Evolutionary conservation across 1,140 invertebrate species (phyloP), one percentile per base, ranked within the genome.

Genomic region (Heliconius himera): DNA sequence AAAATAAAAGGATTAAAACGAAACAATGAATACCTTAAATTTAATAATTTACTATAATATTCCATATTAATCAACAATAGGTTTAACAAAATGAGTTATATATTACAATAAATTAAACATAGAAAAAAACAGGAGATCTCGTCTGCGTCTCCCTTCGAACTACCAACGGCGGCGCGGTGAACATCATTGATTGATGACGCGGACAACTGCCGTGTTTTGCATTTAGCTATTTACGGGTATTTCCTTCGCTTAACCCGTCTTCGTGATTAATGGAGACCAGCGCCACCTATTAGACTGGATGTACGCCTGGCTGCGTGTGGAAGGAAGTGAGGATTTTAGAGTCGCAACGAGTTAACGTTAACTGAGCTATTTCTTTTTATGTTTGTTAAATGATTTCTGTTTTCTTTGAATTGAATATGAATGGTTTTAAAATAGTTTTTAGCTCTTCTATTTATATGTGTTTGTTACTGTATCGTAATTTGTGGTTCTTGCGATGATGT

Each of bases 151-250:
- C 75, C 75, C 66, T 46, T 72, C 4, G 29, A n/a, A 26, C 16
- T 77, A 54, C 22, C 22, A 33, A 46, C 41, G 0, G 54, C n/a
- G 54, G 54, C 51, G 38, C 38, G 73, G 74, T 78, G 78, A 83
- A 85, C 83, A 87, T 84, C 82, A 90, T 90, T 93, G 92, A 93
- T 93, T 93, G 91, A 93, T 93, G 92, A 36, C 90, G 88, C 87
- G 82, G 90, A 91, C 91, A 91, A 92, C 90, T 90, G 87, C 84
- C 88, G 87, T 89, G 89, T 92, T 93, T 93, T 93, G 92, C 90
- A 92, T 93, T 93, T 85, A 91, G 89, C 90, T 93, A 93, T 93
- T 93, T 93, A 93, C 92, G 90, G 89, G 90, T 88, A 92, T 91
- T 92, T 93, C 92, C 92, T 92, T 84, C 88, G 90, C 90, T 91